These are phyloP conservation scores for Hypotaenidia okinawae DNA, from an alignment of 2,797 vertebrate genomes.

Conservation along the genomic window DNA sequence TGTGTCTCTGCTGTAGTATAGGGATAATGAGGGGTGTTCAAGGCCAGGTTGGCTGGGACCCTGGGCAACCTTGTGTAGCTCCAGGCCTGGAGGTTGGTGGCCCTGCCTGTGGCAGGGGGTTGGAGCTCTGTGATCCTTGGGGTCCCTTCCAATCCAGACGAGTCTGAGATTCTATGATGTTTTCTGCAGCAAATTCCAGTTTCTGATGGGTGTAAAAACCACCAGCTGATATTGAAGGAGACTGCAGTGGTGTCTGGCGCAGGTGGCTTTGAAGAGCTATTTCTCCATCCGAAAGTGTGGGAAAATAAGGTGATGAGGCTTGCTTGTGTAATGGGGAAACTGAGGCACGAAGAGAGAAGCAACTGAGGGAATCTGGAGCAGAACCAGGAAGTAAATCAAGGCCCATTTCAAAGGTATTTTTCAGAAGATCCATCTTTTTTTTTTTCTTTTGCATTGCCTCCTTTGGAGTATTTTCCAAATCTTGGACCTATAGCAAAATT, in stretches of 20 bases:
- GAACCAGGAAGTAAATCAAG: not conserved
- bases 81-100: no score
- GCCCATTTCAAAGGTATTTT: not conserved
- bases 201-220: not conserved
- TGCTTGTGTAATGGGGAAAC: not conserved
- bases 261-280: not conserved
- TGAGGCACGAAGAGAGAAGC: not conserved
- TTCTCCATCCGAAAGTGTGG: not conserved
- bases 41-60: no score
- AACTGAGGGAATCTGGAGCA: not conserved
- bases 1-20: accelerated
- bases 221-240: accelerated
- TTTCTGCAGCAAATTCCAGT: not conserved
- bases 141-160: no score
- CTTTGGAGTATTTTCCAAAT: not conserved
- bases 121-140: no score
- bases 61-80: no score
- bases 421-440: not conserved
- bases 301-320: not conserved
- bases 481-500: not conserved
- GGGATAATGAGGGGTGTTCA: not conserved
- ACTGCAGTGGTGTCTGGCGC: not conserved
- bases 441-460: not conserved
- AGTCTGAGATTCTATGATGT: not conserved
- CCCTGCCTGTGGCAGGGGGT: no score